These are phyloP conservation scores for Ditula angustiorana DNA, from an alignment of 2,888 invertebrate genomes.

Conservation along the genomic window DNA sequence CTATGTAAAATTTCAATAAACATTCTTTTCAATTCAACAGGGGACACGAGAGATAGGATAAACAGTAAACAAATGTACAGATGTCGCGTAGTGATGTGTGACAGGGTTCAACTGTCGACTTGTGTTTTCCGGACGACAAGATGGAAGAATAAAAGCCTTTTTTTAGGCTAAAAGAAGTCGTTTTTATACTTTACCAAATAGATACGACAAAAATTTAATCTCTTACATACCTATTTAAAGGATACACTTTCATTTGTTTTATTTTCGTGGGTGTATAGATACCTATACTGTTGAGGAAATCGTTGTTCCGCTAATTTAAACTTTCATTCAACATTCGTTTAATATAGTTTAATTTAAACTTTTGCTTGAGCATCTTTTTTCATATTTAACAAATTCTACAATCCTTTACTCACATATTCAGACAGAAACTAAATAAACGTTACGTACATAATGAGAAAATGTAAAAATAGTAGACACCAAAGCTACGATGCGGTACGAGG, in stretches of 20 bases:
- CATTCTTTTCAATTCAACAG: conserved; percentile 23
- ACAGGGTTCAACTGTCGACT: conserved; percentile 26
- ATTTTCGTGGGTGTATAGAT: not conserved
- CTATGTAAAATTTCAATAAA: conserved; percentile 15
- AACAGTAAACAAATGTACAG: conserved; percentile 23
- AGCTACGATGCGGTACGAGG: conserved; percentile 49
- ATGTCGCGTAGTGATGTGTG: conserved; percentile 24
- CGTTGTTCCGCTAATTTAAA: conserved; percentile 33
- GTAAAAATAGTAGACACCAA: conserved; percentile 47
- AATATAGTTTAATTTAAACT: too few relatives aligned
- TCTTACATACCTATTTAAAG: not conserved
- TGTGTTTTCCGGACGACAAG: conserved; percentile 14
- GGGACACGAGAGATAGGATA: conserved; percentile 12
- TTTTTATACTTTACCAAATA: too few relatives aligned
- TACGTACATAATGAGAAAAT: conserved; percentile 43
- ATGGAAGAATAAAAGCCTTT: conserved; percentile 8
- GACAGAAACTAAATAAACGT: conserved; percentile 44
- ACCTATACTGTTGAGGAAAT: not conserved
- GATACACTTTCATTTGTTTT: not conserved
- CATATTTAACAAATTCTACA: not conserved
- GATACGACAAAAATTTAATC: not conserved
- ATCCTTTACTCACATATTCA: not conserved
- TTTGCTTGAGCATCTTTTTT: too few relatives aligned
- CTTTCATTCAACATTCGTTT: too few relatives aligned
- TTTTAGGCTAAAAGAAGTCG: not conserved